Conservation (phyloP, 2,113 vertebrate species). For the Megaleporinus macrocephalus region DNA sequence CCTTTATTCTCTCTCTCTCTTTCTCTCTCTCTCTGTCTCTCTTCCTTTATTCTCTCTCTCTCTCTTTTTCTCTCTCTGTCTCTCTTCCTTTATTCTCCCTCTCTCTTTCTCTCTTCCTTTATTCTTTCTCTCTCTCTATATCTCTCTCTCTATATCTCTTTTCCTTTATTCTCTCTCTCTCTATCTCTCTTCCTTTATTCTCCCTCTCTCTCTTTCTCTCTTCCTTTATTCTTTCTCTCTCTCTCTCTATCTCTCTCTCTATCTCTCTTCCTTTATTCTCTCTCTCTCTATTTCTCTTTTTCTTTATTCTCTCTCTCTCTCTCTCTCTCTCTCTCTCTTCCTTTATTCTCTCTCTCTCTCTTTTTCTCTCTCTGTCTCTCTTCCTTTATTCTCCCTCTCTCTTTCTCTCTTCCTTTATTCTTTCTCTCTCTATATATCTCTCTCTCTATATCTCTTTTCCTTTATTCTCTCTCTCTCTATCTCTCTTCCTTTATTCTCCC, state of each 20-base stretch:
- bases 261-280: constrained; percentile 19
- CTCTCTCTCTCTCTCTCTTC: constrained; percentile 20
- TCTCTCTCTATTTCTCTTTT: no score
- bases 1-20: constrained; percentile 22
- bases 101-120: constrained; percentile 36
- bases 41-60: constrained; percentile 30
- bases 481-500: constrained; percentile 41
- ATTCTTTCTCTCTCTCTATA: constrained; percentile 20
- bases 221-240: background rate
- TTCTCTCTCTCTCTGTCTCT: constrained; percentile 22
- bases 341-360: constrained; percentile 34
- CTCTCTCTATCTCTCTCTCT: constrained; percentile 30
- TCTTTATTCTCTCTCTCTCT: constrained; percentile 31
- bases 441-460: no score
- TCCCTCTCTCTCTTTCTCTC: constrained; percentile 36
- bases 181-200: constrained; percentile 19
- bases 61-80: constrained; percentile 22
- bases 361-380: constrained; percentile 27
- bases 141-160: constrained; percentile 30
- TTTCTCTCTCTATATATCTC: constrained; percentile 36
- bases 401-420: no score
- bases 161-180: constrained; percentile 30
- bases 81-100: no score
- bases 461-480: constrained; percentile 19
- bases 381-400: constrained; percentile 26